Evolutionary conservation across 2,888 invertebrate species (phyloP).

Genomic region (Noctuana brunneofusca): DNA sequence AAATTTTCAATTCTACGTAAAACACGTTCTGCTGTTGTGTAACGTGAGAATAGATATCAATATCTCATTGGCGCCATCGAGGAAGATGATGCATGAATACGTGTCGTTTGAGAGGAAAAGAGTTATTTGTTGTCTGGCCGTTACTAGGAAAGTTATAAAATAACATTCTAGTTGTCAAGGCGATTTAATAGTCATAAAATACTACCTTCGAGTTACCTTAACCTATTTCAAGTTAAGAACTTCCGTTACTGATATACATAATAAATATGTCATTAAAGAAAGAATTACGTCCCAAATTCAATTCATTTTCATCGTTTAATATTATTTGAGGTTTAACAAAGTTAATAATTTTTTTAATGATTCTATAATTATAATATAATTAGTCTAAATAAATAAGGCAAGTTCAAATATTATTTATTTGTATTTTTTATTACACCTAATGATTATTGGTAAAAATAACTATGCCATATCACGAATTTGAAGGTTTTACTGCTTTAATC

Average conservation of each 20-base stretch:
- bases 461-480: too few relatives aligned
- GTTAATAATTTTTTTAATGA: too few relatives aligned
- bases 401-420: too few relatives aligned
- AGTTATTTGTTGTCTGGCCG: conserved; percentile 2
- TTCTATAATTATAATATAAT: too few relatives aligned
- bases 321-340: too few relatives aligned
- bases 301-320: too few relatives aligned
- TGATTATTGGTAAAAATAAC: too few relatives aligned
- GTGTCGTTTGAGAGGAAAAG: conserved; percentile 12
- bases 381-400: too few relatives aligned
- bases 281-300: too few relatives aligned
- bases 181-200: conserved; percentile 3
- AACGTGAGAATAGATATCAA: conserved; percentile 14
- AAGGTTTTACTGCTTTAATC: too few relatives aligned
- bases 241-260: neutral
- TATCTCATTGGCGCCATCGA: neutral
- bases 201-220: conserved; percentile 6
- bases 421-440: too few relatives aligned
- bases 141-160: conserved; percentile 13
- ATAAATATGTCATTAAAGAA: neutral
- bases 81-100: conserved; percentile 8
- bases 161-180: neutral
- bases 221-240: neutral
- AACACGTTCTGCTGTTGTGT: conserved; percentile 8
- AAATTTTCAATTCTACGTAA: conserved; percentile 22